Percentiles rank a stretch among this genome's conserved stretches.
These are phyloP conservation scores for Remorina albescens DNA, from an alignment of 2,797 vertebrate species.

Conservation along the genomic window DNA sequence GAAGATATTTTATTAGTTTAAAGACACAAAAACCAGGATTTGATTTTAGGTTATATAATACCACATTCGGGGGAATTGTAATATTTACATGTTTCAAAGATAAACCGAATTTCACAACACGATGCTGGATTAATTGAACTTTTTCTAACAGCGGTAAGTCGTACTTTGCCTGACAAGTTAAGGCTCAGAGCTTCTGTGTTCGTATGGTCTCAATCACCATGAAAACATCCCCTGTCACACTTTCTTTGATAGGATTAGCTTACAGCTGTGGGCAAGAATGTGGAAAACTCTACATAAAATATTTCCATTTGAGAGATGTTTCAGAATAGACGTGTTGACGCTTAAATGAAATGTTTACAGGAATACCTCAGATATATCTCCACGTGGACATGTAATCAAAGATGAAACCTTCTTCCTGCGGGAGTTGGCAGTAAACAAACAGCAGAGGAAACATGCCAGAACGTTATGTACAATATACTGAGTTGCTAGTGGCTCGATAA, in stretches of 20 bases:
- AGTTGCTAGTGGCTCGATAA: constrained; percentile 44
- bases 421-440: constrained; percentile 35
- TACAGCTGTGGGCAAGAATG: constrained; percentile 61
- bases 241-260: constrained; percentile 70
- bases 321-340: constrained; percentile 49
- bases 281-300: constrained; percentile 48
- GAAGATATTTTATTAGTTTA: too few species aligned
- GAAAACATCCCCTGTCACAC: constrained; percentile 62
- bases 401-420: constrained; percentile 29
- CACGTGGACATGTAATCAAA: constrained; percentile 49
- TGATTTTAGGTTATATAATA: too few species aligned
- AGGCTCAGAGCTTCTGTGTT: constrained; percentile 19
- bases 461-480: not conserved
- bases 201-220: constrained; percentile 49
- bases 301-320: constrained; percentile 41
- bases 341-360: constrained; percentile 59
- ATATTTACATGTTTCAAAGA: not conserved
- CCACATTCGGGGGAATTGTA: too few species aligned
- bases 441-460: constrained; percentile 6
- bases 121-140: not conserved
- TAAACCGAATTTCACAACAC: not conserved
- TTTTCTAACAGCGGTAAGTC: not conserved
- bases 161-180: not conserved
- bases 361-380: constrained; percentile 35
- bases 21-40: too few species aligned